Conservation (phyloP, 2,113 vertebrate species). For the Pedetes capensis region DNA sequence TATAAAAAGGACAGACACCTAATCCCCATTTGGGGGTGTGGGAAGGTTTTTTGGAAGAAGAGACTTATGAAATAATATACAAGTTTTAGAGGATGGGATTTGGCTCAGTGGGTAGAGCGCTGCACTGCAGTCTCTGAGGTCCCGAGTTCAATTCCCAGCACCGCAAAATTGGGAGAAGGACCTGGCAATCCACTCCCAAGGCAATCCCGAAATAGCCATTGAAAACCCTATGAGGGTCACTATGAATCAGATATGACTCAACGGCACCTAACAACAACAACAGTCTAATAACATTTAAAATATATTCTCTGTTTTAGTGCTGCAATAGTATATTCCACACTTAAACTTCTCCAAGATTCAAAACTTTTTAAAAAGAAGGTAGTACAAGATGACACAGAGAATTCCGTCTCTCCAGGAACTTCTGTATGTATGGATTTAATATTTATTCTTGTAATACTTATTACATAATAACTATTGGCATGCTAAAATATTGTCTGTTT, state of each 20-base stretch:
- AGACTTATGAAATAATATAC: background rate
- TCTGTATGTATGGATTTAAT: constrained; percentile 71
- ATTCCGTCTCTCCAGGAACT: background rate
- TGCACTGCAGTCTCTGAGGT: too few species aligned
- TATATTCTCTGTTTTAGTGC: constrained; percentile 81
- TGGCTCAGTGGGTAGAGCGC: too few species aligned
- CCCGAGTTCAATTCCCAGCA: too few species aligned
- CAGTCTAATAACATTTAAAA: background rate
- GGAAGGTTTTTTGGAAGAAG: background rate
- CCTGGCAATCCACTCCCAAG: too few species aligned
- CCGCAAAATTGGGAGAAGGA: too few species aligned
- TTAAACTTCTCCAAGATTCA: constrained; percentile 89
- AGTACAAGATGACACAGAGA: constrained; percentile 6
- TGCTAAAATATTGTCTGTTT: background rate
- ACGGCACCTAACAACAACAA: too few species aligned
- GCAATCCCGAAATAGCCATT: too few species aligned
- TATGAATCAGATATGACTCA: too few species aligned
- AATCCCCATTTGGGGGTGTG: background rate
- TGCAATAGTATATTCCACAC: constrained; percentile 86
- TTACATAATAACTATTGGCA: background rate
- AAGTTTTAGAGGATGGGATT: too few species aligned
- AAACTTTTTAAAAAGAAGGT: constrained; percentile 76
- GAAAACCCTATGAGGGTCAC: too few species aligned
- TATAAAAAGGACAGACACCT: background rate
- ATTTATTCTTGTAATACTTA: background rate